These are phyloP conservation scores for Meleagris gallopavo DNA, from an alignment of 2,113 vertebrate genomes.

Conservation along the genomic window DNA sequence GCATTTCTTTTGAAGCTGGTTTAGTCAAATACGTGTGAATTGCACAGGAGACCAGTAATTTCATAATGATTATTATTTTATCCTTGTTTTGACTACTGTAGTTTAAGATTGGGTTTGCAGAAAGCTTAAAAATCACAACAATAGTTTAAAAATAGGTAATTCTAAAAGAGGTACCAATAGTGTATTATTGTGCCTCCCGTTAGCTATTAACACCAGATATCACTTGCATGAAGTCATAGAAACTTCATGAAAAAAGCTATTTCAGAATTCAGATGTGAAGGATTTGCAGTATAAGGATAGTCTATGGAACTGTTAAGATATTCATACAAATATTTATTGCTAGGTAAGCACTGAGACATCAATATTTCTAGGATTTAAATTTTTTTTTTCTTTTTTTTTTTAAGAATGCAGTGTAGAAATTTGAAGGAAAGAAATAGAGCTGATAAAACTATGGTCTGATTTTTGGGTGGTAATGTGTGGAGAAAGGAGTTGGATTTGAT, in stretches of 20 bases:
- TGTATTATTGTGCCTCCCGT: neutral
- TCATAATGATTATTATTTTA: neutral
- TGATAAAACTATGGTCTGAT: neutral
- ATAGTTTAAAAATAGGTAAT: neutral
- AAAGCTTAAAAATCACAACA: neutral
- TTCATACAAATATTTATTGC: neutral
- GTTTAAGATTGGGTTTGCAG: neutral
- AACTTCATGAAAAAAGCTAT: neutral
- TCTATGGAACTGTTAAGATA: neutral
- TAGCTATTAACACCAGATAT: neutral
- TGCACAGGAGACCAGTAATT: neutral
- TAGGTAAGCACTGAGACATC: neutral
- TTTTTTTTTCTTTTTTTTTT: neutral
- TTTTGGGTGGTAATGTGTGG: no score
- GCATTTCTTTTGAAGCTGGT: neutral
- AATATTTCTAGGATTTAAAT: neutral
- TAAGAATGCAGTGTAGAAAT: neutral
- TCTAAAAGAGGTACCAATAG: neutral
- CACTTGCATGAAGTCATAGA: neutral
- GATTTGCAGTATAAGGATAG: fast-evolving
- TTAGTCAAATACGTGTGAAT: neutral
- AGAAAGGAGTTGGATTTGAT: no score
- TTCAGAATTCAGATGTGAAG: neutral
- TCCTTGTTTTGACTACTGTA: neutral
- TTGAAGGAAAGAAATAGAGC: neutral